phyloP scores from a whole-genome alignment of 2,888 invertebrate genomes.

The Yponomeuta plumbellus region DNA sequence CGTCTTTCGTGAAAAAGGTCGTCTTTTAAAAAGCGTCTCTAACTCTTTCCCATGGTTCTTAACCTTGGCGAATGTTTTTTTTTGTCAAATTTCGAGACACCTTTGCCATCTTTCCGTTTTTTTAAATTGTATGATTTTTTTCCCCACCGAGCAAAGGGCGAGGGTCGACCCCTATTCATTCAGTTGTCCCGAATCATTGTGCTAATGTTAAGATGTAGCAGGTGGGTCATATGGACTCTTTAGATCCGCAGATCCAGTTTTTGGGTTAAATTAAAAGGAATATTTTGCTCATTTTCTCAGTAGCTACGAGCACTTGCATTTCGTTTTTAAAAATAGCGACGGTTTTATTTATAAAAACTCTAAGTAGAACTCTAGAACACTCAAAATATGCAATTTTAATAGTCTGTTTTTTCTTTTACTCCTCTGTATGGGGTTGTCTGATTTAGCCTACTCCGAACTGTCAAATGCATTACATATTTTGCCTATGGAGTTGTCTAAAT shows the following conservation, averaged over 20 bases:
- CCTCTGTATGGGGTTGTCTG: too few species aligned
- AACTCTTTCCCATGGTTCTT: slow-evolving; percentile 77
- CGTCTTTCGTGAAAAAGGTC: slow-evolving; percentile 49
- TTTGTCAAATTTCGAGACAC: slow-evolving; percentile 70
- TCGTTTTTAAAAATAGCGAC: too few species aligned
- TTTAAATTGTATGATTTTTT: slow-evolving; percentile 51
- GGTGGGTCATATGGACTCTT: slow-evolving; percentile 59
- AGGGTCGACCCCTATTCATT: slow-evolving; percentile 57
- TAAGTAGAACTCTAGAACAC: too few species aligned
- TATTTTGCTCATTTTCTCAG: too few species aligned
- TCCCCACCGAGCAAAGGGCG: slow-evolving; percentile 42
- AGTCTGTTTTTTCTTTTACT: too few species aligned
- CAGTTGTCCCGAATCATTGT: slow-evolving; percentile 41
- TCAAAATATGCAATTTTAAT: too few species aligned
- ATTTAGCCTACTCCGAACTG: too few species aligned
- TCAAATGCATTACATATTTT: too few species aligned
- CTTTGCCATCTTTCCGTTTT: slow-evolving; percentile 73
- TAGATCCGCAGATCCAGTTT: slow-evolving; percentile 26
- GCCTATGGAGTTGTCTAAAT: too few species aligned
- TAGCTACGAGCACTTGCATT: too few species aligned
- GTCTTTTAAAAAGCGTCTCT: slow-evolving; percentile 48
- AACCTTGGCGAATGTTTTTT: slow-evolving; percentile 61
- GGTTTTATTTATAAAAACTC: too few species aligned
- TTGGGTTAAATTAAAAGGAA: slow-evolving; percentile 28
- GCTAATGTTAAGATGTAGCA: slow-evolving; percentile 54